Conservation (phyloP, 2,113 vertebrate species). For the Propithecus coquereli region DNA sequence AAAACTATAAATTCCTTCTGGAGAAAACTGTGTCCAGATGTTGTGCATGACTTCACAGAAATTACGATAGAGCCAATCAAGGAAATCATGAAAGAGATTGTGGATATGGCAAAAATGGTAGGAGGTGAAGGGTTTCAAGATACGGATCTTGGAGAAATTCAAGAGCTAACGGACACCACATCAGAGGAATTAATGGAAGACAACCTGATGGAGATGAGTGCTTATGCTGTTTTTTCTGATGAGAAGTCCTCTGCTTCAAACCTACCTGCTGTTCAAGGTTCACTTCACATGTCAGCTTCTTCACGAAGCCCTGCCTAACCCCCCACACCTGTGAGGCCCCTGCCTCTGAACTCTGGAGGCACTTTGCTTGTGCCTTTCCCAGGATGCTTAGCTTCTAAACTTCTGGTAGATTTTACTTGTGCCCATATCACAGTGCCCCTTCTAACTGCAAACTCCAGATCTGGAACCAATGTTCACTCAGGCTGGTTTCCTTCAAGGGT, state of each 20-base stretch:
- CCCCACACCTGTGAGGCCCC: not conserved
- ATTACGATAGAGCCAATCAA: not conserved
- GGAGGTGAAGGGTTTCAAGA: not conserved
- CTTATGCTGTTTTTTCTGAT: not conserved
- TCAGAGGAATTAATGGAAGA: not conserved
- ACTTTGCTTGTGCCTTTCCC: not conserved
- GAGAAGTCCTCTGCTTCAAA: not conserved
- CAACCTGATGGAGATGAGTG: not conserved
- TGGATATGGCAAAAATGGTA: not conserved
- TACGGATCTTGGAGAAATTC: not conserved
- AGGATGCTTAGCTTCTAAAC: accelerated
- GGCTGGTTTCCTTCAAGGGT: not conserved
- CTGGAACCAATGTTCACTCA: not conserved
- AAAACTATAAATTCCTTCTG: not conserved
- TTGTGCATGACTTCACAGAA: not conserved
- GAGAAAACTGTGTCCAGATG: not conserved
- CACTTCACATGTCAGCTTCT: not conserved
- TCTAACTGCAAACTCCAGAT: not conserved
- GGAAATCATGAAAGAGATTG: not conserved
- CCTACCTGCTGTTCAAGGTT: not conserved
- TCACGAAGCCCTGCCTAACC: not conserved
- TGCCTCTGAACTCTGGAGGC: not conserved
- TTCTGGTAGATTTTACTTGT: not conserved
- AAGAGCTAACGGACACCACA: not conserved
- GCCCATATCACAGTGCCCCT: not conserved